Conservation (phyloP, 2,797 vertebrate genomes). For the Brachyrhaphis roseni region DNA sequence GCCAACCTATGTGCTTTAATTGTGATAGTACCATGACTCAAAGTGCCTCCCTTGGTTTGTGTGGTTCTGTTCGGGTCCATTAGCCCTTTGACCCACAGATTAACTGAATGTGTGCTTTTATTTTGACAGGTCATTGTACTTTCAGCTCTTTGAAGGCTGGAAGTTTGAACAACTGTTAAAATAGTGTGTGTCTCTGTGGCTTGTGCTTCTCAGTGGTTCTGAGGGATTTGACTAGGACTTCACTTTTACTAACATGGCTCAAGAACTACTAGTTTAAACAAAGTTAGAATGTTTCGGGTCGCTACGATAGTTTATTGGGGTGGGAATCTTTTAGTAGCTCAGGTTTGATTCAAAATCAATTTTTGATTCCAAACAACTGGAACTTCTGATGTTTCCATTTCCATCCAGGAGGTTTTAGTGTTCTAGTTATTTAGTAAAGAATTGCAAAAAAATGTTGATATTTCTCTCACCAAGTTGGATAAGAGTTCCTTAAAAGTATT, state of each 20-base stretch:
- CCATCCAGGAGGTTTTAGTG: no score
- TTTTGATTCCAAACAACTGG: no score
- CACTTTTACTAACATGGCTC: conserved; percentile 9
- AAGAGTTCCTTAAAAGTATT: no score
- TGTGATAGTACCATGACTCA: conserved; percentile 31
- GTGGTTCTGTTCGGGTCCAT: conserved; percentile 2
- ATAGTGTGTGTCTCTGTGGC: conserved; percentile 12
- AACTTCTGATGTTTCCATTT: no score
- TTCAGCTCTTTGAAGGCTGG: conserved; percentile 13
- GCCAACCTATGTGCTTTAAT: conserved; percentile 10
- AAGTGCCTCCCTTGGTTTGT: conserved; percentile 8
- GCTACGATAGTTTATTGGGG: neutral
- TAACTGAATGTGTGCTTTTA: conserved; percentile 13
- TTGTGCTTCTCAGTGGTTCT: conserved; percentile 17
- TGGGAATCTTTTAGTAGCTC: no score
- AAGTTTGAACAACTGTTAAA: conserved; percentile 15
- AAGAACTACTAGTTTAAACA: conserved; percentile 10
- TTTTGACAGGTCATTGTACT: conserved; percentile 26
- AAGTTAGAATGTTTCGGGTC: neutral
- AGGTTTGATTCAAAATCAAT: no score
- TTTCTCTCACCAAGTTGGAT: no score
- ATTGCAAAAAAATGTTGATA: no score
- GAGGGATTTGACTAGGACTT: conserved; percentile 7
- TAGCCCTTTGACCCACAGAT: conserved; percentile 34
- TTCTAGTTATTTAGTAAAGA: no score